These are phyloP conservation scores for Apantesis nais DNA, from an alignment of 2,888 invertebrate genomes.

Conservation along the genomic window DNA sequence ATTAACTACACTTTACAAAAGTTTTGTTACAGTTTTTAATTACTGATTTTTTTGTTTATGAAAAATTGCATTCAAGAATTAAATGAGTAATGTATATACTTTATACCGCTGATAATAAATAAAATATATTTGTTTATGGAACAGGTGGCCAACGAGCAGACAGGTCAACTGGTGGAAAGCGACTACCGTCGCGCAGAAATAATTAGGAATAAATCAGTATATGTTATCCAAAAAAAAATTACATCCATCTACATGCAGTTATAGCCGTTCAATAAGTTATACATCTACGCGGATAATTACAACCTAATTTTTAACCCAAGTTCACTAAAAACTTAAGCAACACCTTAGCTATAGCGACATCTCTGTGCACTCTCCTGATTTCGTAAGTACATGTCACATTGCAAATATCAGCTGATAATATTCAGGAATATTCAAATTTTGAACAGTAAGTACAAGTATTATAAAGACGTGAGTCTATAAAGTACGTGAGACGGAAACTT, in stretches of 20 bases:
- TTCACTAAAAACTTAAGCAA: background rate
- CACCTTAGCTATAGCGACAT: background rate
- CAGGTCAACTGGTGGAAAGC: too few relatives aligned
- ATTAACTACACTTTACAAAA: too few relatives aligned
- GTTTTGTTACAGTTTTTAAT: too few relatives aligned
- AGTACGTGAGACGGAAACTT: constrained; percentile 58
- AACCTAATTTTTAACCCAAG: background rate
- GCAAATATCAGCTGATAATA: constrained; percentile 10
- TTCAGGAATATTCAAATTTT: constrained; percentile 41
- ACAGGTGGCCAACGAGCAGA: too few relatives aligned
- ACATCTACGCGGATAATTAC: background rate
- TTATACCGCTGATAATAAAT: background rate
- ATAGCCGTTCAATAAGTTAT: background rate
- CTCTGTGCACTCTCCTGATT: background rate
- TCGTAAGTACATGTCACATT: background rate
- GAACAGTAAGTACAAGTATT: constrained; percentile 29
- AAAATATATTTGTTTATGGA: too few relatives aligned
- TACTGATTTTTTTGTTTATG: too few relatives aligned
- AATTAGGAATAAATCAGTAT: background rate
- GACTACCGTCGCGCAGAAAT: too few relatives aligned
- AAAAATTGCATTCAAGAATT: background rate
- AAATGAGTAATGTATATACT: background rate
- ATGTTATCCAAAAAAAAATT: background rate
- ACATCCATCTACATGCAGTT: background rate
- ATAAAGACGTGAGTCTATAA: constrained; percentile 55